A percentile compares a stretch with the other conserved stretches of the same genome.
Conservation (phyloP, 2,888 invertebrate species). For the Ectropis crepuscularia region DNA sequence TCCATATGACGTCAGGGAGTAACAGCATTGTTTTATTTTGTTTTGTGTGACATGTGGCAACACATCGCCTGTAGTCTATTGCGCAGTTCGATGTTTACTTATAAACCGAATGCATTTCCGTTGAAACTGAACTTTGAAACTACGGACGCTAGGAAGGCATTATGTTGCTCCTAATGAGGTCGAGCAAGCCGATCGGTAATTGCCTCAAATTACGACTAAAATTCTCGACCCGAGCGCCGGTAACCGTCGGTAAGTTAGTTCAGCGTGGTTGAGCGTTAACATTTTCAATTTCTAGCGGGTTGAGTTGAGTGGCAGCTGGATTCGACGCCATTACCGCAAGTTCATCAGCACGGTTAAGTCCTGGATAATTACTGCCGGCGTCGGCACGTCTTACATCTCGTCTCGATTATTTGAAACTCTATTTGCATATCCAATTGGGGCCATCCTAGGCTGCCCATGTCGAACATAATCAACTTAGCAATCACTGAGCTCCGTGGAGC, state of each 20-base stretch:
- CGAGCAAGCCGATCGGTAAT: constrained; percentile 27
- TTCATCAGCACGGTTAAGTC: constrained; percentile 67
- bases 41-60: constrained; percentile 57
- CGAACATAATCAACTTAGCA: constrained; percentile 57
- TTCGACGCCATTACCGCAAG: constrained; percentile 55
- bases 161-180: constrained; percentile 27
- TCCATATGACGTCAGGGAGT: constrained; percentile 56
- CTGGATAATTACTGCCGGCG: constrained; percentile 68
- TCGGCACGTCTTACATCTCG: constrained; percentile 53
- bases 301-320: constrained; percentile 51
- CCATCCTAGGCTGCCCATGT: constrained; percentile 44
- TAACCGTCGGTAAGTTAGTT: constrained; percentile 56
- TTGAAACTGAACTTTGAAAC: constrained; percentile 32
- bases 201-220: constrained; percentile 34
- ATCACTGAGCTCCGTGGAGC: constrained; percentile 58
- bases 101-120: constrained; percentile 40
- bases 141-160: constrained; percentile 25
- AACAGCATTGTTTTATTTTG: constrained; percentile 60
- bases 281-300: constrained; percentile 52
- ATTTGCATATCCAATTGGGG: constrained; percentile 60
- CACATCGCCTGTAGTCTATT: constrained; percentile 25
- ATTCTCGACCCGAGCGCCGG: constrained; percentile 45
- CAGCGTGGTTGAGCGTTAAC: constrained; percentile 60
- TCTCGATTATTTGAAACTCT: constrained; percentile 52
- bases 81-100: constrained; percentile 39